Conservation (phyloP, 2,113 vertebrate genomes). For the Hippocampus guttulatus region DNA sequence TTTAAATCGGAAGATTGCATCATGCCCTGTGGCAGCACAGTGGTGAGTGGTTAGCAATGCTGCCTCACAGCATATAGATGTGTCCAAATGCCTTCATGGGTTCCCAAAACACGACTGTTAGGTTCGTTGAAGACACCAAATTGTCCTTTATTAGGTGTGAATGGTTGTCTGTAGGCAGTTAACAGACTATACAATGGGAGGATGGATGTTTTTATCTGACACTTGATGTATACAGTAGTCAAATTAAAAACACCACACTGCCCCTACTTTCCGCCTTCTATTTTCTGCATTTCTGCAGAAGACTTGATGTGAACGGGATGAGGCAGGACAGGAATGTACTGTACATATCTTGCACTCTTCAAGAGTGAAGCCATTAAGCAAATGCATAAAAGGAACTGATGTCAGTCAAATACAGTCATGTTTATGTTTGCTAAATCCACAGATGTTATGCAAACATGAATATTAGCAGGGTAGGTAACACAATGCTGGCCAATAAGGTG, state of each 20-base stretch:
- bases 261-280: not conserved
- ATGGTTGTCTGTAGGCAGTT: not conserved
- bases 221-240: too few relatives aligned
- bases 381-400: not conserved
- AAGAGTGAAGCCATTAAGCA: not conserved
- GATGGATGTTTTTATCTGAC: too few relatives aligned
- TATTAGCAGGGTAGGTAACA: too few relatives aligned
- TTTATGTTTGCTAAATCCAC: not conserved
- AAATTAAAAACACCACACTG: not conserved
- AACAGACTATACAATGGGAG: too few relatives aligned
- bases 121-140: not conserved
- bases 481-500: too few relatives aligned
- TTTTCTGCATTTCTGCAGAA: not conserved
- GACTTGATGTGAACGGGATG: slow-evolving; percentile 12
- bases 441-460: not conserved
- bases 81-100: not conserved
- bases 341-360: not conserved
- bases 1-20: not conserved
- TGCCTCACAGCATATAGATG: not conserved
- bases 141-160: not conserved
- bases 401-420: not conserved
- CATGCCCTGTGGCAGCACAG: not conserved
- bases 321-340: slow-evolving; percentile 30
- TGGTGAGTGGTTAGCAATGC: not conserved
- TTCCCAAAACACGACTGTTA: not conserved